Conservation (phyloP, 2,888 invertebrate species). For the Aphidoletes aphidimyza region DNA sequence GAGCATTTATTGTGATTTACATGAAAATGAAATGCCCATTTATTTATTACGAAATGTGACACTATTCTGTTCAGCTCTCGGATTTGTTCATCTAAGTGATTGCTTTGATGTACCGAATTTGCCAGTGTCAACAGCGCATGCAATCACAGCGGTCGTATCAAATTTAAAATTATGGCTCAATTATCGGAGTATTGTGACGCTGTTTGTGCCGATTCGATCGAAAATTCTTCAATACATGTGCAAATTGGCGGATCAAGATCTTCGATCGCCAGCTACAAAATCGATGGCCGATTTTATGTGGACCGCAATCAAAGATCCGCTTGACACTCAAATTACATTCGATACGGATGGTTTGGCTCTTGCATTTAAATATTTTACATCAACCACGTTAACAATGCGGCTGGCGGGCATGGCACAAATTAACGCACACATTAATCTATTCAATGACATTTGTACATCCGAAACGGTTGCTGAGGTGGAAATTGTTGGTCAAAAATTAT, state of each 20-base stretch:
- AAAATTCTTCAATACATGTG: constrained; percentile 94
- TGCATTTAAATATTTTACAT: constrained; percentile 96
- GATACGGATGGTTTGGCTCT: constrained; percentile 89
- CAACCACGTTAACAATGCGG: constrained; percentile 92
- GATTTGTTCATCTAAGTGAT: constrained; percentile 85
- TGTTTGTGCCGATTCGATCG: constrained; percentile 87
- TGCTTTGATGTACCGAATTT: constrained; percentile 86
- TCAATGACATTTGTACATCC: constrained; percentile 90
- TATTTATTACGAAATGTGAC: constrained; percentile 92
- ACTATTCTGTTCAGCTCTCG: constrained; percentile 90
- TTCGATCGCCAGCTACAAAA: constrained; percentile 86
- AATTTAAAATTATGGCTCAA: constrained; percentile 95
- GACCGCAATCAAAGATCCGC: constrained; percentile 92
- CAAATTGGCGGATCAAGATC: constrained; percentile 89
- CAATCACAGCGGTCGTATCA: constrained; percentile 89
- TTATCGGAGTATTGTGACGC: constrained; percentile 87
- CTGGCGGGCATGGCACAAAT: constrained; percentile 89
- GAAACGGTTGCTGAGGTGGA: constrained; percentile 89
- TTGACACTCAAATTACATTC: constrained; percentile 86
- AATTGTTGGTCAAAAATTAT: constrained; percentile 83
- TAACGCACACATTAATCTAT: constrained; percentile 90
- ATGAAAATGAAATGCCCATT: constrained; percentile 93
- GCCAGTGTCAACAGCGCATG: constrained; percentile 89
- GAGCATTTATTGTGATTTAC: constrained; percentile 87
- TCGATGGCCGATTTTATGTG: constrained; percentile 97